Evolutionary conservation across 2,888 invertebrate genomes (phyloP).

Genomic region (Sacculina carcini): DNA sequence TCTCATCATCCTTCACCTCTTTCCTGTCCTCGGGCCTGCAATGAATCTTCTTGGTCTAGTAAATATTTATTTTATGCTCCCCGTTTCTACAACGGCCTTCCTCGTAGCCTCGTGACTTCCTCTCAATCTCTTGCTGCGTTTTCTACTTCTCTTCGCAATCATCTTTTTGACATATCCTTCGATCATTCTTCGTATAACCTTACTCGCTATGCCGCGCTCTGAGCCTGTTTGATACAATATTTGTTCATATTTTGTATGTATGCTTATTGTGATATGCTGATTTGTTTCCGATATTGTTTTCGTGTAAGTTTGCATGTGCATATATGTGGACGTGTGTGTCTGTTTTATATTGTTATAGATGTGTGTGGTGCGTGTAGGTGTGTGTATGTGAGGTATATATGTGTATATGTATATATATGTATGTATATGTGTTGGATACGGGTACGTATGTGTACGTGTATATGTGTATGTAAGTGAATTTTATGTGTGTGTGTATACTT

Average conservation of each 20-base stretch:
- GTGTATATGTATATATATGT: background rate
- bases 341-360: slow-evolving; percentile 2
- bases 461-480: background rate
- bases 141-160: no score
- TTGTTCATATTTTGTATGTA: background rate
- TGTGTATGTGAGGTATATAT: background rate
- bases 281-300: no score
- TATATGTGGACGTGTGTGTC: background rate
- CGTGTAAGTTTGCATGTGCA: background rate
- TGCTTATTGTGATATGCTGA: background rate
- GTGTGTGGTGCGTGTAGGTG: background rate
- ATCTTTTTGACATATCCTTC: no score
- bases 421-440: background rate
- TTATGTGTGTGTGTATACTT: no score
- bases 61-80: no score
- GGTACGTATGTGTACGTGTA: background rate
- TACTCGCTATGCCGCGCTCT: background rate
- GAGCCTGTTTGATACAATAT: background rate
- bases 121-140: no score
- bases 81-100: no score
- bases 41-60: no score
- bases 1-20: no score
- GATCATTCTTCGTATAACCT: no score
- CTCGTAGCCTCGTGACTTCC: no score
- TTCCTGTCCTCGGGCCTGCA: no score